Base-by-base conservation (phyloP, 2,113 vertebrate species). In the Motacilla alba region DNA sequence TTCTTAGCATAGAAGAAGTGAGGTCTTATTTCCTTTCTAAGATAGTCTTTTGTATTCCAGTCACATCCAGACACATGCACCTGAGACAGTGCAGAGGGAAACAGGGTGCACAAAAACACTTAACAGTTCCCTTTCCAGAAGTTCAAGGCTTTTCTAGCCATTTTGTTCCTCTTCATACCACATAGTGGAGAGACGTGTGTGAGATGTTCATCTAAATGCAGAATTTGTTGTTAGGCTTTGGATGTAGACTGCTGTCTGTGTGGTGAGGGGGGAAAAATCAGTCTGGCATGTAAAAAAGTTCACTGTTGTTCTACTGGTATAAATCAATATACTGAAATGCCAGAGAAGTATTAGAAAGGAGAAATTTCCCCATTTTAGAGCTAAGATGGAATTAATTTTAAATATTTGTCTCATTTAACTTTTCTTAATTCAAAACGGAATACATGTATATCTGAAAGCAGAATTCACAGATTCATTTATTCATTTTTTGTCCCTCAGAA, bases 301-400 rank as follows among this genome's bases (percentile, higher is more conserved):
- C 26, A 37, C 9, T 53, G 4, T 49, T 69, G 15, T 75, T 50
- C n/a, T 21, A 62, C n/a, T 24, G 17, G 5, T 90, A 31, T 75
- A 91, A 93, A 94, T 80, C 50, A 83, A 12, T 41, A 79, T 55
- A 69, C 19, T 50, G 27, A 92, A 44, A 52, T 68, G 5, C 31
- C 59, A 89, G 15, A 73, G 44, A 60, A 94, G 41, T 24, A 94
- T 35, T 56, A 62, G 59, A 90, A 89, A 30, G 9, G 13, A 14
- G 11, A 86, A 64, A 79, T 59, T 44, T 39, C 17, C 13, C 31
- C 8, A 3, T 39, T 94, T 83, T 77, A 85, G 63, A 47, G 15
- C 10, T 93, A 94, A 94, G 72, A 83, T 50, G 86, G 37, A 82
- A 78, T 58, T 10, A 66, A 59, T 60, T 72, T 60, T 63, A 78